phyloP scores from a whole-genome alignment of 2,797 vertebrate species.

The Harpagifer antarcticus region DNA sequence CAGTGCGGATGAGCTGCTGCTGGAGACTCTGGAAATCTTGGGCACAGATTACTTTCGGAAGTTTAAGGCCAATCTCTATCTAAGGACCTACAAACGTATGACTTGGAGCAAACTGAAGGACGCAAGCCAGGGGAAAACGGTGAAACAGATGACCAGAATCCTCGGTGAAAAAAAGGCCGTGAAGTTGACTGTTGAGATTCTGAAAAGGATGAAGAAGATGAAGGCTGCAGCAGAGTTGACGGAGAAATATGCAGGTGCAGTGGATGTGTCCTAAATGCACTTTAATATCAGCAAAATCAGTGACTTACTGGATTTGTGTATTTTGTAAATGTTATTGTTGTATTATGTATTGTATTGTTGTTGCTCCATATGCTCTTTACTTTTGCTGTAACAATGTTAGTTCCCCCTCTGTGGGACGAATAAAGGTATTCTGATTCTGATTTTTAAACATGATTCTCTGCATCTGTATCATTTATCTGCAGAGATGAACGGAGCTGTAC shows the following conservation, averaged over 20 bases:
- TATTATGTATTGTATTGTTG: too few relatives aligned
- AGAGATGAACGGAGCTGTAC: not conserved
- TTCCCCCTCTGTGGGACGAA: too few relatives aligned
- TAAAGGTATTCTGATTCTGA: too few relatives aligned
- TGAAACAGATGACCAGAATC: not conserved
- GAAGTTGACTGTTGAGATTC: not conserved
- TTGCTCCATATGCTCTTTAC: too few relatives aligned
- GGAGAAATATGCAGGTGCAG: not conserved
- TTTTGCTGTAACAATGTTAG: too few relatives aligned
- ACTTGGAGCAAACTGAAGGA: not conserved
- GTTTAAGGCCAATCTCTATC: constrained; percentile 30
- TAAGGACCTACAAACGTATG: too few relatives aligned
- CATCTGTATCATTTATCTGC: constrained; percentile 10
- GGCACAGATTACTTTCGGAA: rapidly evolving
- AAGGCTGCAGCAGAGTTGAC: not conserved
- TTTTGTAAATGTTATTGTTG: too few relatives aligned
- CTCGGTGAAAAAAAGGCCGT: not conserved
- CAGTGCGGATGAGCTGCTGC: constrained; percentile 35
- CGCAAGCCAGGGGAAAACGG: rapidly evolving
- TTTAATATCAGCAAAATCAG: not conserved
- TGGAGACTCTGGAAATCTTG: constrained; percentile 9
- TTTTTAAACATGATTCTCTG: not conserved
- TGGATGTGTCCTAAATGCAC: not conserved
- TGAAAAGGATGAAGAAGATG: constrained; percentile 31
- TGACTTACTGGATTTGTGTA: not conserved